Conservation (phyloP, 2,113 vertebrate genomes). For the Alces alces region DNA sequence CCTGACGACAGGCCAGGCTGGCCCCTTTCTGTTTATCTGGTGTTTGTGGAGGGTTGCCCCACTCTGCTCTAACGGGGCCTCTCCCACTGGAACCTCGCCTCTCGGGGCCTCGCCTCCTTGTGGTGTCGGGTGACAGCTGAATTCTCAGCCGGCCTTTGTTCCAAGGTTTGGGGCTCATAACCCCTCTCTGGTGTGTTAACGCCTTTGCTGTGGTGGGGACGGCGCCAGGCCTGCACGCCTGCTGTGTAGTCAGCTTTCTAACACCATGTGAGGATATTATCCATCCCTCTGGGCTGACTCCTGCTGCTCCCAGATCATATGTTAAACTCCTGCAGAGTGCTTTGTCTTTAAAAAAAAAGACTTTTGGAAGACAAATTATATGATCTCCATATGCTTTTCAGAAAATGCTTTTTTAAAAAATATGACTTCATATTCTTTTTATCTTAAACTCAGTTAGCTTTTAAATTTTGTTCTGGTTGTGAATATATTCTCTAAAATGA, state of each 20-base stretch:
- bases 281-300: neutral
- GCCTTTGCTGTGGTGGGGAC: neutral
- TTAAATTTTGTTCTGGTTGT: neutral
- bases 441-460: neutral
- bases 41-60: neutral
- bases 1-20: neutral
- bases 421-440: neutral
- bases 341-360: neutral
- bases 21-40: neutral
- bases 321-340: neutral
- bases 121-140: neutral
- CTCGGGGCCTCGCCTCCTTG: neutral
- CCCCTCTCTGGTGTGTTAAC: accelerated
- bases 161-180: neutral
- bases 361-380: neutral
- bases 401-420: neutral
- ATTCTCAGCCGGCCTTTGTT: neutral
- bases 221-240: accelerated
- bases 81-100: accelerated
- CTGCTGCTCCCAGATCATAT: neutral
- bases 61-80: no score
- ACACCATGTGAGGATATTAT: accelerated
- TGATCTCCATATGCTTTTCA: neutral
- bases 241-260: accelerated
- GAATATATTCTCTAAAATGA: neutral